Conservation (phyloP, 2,888 invertebrate genomes). For the Tenodera sinensis region DNA sequence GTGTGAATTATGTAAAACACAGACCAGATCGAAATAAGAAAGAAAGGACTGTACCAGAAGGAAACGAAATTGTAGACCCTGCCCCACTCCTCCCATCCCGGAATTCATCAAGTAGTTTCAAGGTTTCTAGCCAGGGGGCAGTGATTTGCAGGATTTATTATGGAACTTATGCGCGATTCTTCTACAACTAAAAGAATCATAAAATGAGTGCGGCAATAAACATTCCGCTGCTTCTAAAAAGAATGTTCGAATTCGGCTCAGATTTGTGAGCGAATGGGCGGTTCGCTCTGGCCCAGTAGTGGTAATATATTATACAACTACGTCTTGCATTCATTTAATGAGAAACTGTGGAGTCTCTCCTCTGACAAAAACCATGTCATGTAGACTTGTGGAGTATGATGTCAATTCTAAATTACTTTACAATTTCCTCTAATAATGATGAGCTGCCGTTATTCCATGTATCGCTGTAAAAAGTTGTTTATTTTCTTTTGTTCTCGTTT, state of each 20-base stretch:
- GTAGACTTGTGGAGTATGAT: no score
- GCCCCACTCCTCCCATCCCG: background rate
- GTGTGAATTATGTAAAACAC: no score
- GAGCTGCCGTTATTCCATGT: no score
- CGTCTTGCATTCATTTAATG: background rate
- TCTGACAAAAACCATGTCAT: background rate
- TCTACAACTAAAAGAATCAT: background rate
- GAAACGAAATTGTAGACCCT: no score
- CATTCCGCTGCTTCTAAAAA: background rate
- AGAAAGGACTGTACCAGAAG: no score
- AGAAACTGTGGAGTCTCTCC: background rate
- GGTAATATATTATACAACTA: background rate
- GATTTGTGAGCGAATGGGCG: background rate
- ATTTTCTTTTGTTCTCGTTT: no score
- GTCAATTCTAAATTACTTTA: no score
- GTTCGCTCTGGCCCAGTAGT: background rate
- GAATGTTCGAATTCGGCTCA: background rate
- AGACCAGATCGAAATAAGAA: no score
- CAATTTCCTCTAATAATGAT: no score
- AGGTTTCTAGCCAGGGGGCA: background rate
- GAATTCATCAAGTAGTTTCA: background rate
- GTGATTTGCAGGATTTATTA: background rate
- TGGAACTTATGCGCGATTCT: background rate
- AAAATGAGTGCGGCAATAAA: background rate
- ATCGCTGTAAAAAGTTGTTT: no score